These are phyloP conservation scores for Drosophila subquinaria DNA, from an alignment of 2,888 invertebrate genomes.

Conservation along the genomic window DNA sequence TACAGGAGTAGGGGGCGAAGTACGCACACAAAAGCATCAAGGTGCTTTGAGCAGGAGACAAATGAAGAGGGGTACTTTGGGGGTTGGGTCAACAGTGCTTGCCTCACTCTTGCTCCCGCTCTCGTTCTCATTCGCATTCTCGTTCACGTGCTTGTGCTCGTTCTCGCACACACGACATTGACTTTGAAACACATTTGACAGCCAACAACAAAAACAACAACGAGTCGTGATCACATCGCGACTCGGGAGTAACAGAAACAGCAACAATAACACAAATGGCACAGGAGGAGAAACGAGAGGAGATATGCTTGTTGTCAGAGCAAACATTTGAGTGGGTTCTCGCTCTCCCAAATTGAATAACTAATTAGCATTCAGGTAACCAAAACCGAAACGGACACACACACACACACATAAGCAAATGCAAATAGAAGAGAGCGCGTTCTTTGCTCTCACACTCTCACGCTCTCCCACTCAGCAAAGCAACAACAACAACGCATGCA, in stretches of 20 bases:
- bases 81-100: constrained; percentile 50
- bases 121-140: constrained; percentile 27
- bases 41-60: constrained; percentile 35
- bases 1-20: constrained; percentile 18
- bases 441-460: background rate
- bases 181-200: constrained; percentile 84
- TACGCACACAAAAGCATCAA: constrained; percentile 44
- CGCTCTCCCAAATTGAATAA: constrained; percentile 31
- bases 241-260: constrained; percentile 30
- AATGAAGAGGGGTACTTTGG: constrained; percentile 18
- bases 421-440: constrained; percentile 1
- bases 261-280: constrained; percentile 22
- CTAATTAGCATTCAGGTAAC: constrained; percentile 67
- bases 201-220: constrained; percentile 22
- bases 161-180: constrained; percentile 71
- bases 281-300: background rate
- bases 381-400: constrained; percentile 29
- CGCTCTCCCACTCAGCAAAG: constrained; percentile 26
- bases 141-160: constrained; percentile 10
- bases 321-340: constrained; percentile 63
- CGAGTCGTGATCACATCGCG: constrained; percentile 47
- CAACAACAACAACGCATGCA: constrained; percentile 22
- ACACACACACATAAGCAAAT: constrained; percentile 20
- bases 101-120: constrained; percentile 45
- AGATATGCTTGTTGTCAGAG: constrained; percentile 41